Percentiles rank a stretch among this genome's conserved stretches.
Evolutionary conservation across 2,888 invertebrate species (phyloP).

Genomic region (Nomada fucata): DNA sequence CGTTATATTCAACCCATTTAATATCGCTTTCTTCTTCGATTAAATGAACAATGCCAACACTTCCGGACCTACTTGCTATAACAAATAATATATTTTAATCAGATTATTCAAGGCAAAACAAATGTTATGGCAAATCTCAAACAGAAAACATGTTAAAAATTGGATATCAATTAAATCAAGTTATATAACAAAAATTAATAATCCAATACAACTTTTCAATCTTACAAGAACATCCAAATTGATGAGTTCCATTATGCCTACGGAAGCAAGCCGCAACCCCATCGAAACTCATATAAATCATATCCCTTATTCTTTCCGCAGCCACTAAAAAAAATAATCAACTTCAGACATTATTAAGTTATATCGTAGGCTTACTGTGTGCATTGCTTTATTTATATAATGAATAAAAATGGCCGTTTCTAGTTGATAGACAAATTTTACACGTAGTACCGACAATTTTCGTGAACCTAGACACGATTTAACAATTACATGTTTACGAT

Average conservation of each 20-base stretch:
- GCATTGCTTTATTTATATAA: slow-evolving; percentile 3
- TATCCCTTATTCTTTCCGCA: slow-evolving; percentile 89
- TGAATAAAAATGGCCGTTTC: not conserved
- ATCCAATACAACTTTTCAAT: slow-evolving; percentile 67
- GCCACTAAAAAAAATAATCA: slow-evolving; percentile 80
- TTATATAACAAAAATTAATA: not conserved
- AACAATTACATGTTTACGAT: not conserved
- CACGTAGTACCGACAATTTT: not conserved
- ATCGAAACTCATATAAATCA: slow-evolving; percentile 91
- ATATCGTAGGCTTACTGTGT: not conserved
- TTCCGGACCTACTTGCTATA: slow-evolving; percentile 90
- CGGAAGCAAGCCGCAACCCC: slow-evolving; percentile 93
- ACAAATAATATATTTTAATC: not conserved
- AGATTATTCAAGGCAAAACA: not conserved
- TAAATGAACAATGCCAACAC: slow-evolving; percentile 93
- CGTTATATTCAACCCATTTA: slow-evolving; percentile 89
- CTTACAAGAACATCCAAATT: slow-evolving; percentile 97
- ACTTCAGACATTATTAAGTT: not conserved
- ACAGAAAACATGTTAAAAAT: not conserved
- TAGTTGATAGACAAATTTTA: not conserved
- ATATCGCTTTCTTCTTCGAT: slow-evolving; percentile 88
- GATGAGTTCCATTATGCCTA: slow-evolving; percentile 96
- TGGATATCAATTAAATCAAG: not conserved
- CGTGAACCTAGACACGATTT: not conserved
- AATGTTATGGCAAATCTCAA: not conserved